Evolutionary conservation across 2,888 invertebrate species (phyloP).

Genomic region (Polydesmus complanatus): DNA sequence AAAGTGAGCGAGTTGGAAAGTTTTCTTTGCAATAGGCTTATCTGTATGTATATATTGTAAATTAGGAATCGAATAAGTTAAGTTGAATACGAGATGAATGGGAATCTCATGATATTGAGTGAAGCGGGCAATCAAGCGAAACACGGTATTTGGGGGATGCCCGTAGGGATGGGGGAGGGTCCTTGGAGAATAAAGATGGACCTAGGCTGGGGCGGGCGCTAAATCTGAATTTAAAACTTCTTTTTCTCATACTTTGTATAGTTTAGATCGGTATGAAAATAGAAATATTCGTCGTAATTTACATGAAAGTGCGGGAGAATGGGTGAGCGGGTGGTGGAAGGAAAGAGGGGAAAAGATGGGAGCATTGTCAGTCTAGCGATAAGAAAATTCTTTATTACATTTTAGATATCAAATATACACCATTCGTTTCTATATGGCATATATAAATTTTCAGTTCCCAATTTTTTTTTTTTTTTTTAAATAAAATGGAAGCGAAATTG

Average conservation of each 20-base stretch:
- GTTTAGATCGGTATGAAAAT: too few species aligned
- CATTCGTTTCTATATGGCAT: neutral
- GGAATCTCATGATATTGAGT: neutral
- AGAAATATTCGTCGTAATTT: neutral
- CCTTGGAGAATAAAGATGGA: neutral
- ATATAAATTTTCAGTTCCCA: too few species aligned
- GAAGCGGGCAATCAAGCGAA: neutral
- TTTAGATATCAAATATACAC: neutral
- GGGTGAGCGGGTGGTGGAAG: neutral
- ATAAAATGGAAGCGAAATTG: too few species aligned
- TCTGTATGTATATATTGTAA: too few species aligned
- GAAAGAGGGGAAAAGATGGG: too few species aligned
- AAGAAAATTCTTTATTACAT: neutral
- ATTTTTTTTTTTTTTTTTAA: too few species aligned
- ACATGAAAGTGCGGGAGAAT: neutral
- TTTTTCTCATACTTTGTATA: neutral
- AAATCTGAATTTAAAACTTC: neutral
- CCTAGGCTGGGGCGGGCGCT: too few species aligned
- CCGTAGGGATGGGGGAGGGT: neutral
- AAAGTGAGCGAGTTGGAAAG: too few species aligned
- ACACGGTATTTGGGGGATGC: neutral
- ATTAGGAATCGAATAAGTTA: too few species aligned
- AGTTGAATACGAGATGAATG: too few species aligned
- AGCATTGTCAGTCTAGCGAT: neutral
- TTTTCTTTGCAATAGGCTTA: too few species aligned